phyloP scores from a whole-genome alignment of 2,113 vertebrate genomes.

The Notarius quadriscutis region DNA sequence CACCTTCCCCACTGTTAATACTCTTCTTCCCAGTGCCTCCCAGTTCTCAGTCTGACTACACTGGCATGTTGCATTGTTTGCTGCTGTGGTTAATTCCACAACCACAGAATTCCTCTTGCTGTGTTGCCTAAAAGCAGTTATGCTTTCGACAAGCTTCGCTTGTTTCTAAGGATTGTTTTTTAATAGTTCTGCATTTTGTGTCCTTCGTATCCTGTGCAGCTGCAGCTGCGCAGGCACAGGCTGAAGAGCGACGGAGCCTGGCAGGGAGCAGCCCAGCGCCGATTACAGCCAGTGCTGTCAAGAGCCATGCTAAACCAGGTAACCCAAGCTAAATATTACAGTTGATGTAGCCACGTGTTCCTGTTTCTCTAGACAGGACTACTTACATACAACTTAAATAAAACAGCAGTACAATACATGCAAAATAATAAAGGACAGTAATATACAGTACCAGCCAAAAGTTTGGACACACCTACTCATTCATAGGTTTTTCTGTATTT shows the following conservation, averaged over 20 bases:
- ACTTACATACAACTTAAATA: background rate
- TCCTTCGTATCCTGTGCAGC: slow-evolving; percentile 66
- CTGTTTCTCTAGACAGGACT: background rate
- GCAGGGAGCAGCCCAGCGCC: slow-evolving; percentile 67
- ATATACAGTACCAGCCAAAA: no score
- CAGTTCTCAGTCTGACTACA: slow-evolving; percentile 32
- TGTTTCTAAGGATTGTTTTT: background rate
- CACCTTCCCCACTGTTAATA: background rate
- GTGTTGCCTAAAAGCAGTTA: background rate
- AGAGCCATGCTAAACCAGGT: slow-evolving; percentile 81
- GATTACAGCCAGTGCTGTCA: slow-evolving; percentile 65
- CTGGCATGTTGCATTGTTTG: slow-evolving; percentile 52
- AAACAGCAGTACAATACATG: background rate
- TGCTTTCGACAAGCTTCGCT: slow-evolving; percentile 1
- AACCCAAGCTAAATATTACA: slow-evolving; percentile 41
- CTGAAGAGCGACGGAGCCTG: slow-evolving; percentile 85
- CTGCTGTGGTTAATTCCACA: slow-evolving; percentile 53
- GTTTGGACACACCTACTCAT: no score
- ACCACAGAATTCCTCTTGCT: slow-evolving; percentile 55
- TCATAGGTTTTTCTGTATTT: no score
- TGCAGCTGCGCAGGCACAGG: slow-evolving; percentile 86
- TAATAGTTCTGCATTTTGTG: background rate
- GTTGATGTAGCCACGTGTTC: background rate
- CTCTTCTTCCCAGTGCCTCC: slow-evolving; percentile 11
- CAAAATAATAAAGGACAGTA: background rate